Percentiles rank a stretch among this genome's conserved stretches.
Conservation (phyloP, 2,888 invertebrate genomes). For the Epistrophe grossulariae region DNA sequence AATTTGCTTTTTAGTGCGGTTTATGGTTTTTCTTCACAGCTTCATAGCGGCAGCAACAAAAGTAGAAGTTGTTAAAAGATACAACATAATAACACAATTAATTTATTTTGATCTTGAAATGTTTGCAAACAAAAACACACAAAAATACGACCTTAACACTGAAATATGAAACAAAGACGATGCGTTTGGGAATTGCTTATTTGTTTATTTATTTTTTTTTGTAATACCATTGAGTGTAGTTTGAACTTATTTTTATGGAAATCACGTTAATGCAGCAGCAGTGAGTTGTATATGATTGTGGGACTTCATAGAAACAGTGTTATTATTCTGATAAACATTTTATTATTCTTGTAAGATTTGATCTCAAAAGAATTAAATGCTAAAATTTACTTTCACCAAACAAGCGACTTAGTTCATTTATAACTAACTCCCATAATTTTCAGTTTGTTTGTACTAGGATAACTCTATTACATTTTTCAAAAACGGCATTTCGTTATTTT, state of each 20-base stretch:
- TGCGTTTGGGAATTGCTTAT: slow-evolving; percentile 64
- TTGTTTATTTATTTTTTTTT: slow-evolving; percentile 30
- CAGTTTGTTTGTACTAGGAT: no score
- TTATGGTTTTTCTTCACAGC: slow-evolving; percentile 48
- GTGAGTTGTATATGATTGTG: background rate
- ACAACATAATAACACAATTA: background rate
- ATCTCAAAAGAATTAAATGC: background rate
- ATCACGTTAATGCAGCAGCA: slow-evolving; percentile 41
- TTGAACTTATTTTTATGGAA: slow-evolving; percentile 44
- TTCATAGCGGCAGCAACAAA: slow-evolving; percentile 32
- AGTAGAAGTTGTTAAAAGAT: slow-evolving; percentile 2
- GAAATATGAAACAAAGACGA: slow-evolving; percentile 13
- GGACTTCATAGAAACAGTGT: background rate
- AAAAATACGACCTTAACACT: slow-evolving; percentile 41
- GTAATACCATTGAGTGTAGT: slow-evolving; percentile 31
- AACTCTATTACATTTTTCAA: no score
- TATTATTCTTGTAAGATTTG: no score
- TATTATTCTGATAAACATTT: background rate
- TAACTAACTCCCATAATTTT: no score
- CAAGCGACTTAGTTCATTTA: no score
- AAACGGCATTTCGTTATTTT: no score
- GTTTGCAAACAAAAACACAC: slow-evolving; percentile 23
- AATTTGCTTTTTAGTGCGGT: slow-evolving; percentile 61
- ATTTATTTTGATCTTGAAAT: slow-evolving; percentile 34
- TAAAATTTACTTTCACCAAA: background rate